Base-by-base conservation (phyloP, 2,797 vertebrate genomes). In the Chanos chanos region DNA sequence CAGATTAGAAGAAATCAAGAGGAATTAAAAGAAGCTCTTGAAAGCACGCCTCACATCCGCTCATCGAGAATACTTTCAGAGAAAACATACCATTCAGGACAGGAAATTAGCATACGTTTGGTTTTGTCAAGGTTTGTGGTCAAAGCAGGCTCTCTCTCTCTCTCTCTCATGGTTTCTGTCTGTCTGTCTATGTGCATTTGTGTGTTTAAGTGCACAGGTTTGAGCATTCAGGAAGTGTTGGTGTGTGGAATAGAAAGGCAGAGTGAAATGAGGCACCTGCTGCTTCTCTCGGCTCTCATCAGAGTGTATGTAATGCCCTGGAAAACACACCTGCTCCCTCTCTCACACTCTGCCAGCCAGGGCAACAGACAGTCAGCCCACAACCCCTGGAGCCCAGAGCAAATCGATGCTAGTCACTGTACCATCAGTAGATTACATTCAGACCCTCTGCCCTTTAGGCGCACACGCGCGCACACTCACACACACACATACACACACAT, bases 261-360 rank as follows among this genome's bases (percentile, higher is more conserved):
- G 49, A 49, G 25, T 52, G 30, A 56, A 64, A 72, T 64, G 37
- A 72, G 41, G 68, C 44, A 65, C 64, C 56, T 63, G 70, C 54
- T 72, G 54, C 70, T 61, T 57, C 59, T 18, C 50, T 50, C 41
- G 51, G 55, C 47, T 61, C 66, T 66, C 63, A 64, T 72, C 62
- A 70, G 49, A 15, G 59, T 44, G 47, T 66, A 70, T 61, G 61
- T 69, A 72, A 70, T 61, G 52, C 24, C 16, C 37, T 53, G 36
- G 43, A 70, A 72, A 70, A 64, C 66, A 58, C 70, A 72, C 73
- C 70, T 75, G 73, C 60, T 67, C 66, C 58, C 55, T 40, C 56
- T 25, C 28, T 41, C 50, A n/a, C 37, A 15, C 55, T 45, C 30
- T 52, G 45, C 52, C 64, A 37, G 50, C n/a, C n/a, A 47, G 44